Evolutionary conservation across 2,113 vertebrate species (phyloP), one percentile per base, ranked within the genome.

Genomic region (Arothron firmamentum): DNA sequence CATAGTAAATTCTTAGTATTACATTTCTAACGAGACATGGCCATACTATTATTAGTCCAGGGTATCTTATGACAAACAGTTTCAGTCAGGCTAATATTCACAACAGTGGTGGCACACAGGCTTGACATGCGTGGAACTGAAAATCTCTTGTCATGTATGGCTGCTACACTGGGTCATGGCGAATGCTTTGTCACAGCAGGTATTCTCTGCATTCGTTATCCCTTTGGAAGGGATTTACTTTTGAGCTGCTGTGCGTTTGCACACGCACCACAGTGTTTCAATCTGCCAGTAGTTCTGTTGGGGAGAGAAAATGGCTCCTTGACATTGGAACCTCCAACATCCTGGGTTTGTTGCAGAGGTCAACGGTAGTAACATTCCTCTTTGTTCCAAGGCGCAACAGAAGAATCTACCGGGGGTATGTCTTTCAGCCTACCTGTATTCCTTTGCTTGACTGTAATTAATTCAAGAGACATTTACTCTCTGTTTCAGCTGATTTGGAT

Each of bases 221-320:
- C 77, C 59, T 53, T 56, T 53, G 73, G 63, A 85, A 68, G 51
- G 86, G 84, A 88, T 89, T 89, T 89, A 75, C 6, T 68, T 65
- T 62, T 75, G 78, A 81, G 59, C 65, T 68, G 58, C 64, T 78
- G 6, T 51, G 31, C 21, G 11, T 42, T 51, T 43, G 65, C 70
- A 38, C 57, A 15, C 42, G 51, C 21, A 17, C 77, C 49, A 43
- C 54, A 58, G 19, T 59, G 0, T 7, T 63, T 47, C 34, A 12
- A 45, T 51, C 25, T n/a, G 23, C 41, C 17, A 17, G 56, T 38
- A 41, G 54, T 56, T 49, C 69, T 61, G 48, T 45, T 56, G 50
- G 41, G 7, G 59, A 54, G 31, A 55, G 41, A 17, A 5, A 43
- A 49, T 48, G 19, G 15, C 31, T 53, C 5, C 5, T 13, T 59